phyloP scores from a whole-genome alignment of 2,113 vertebrate species.

The Chinchilla lanigera region DNA sequence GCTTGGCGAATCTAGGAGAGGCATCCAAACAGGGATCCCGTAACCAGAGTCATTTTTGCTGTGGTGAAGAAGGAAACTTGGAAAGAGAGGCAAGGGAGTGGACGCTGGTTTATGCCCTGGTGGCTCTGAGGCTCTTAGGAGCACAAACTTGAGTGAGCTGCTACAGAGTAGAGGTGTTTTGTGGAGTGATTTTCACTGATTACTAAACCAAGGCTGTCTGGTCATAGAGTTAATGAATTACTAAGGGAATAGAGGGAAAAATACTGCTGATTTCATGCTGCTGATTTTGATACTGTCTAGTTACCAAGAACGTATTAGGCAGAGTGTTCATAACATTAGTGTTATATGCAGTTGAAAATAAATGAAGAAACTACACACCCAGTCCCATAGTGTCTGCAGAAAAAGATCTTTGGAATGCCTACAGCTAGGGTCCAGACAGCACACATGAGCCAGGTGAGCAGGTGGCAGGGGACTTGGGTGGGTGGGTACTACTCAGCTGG shows the following conservation, averaged over 20 bases:
- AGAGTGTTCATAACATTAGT: background rate
- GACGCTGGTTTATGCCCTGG: background rate
- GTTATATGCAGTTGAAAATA: background rate
- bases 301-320: slow-evolving; percentile 3
- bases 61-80: fast-evolving
- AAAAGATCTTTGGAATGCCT: background rate
- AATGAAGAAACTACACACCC: background rate
- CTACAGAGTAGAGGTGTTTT: background rate
- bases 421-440: background rate
- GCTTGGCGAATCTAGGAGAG: background rate
- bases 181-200: background rate
- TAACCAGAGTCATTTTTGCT: background rate
- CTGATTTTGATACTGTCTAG: slow-evolving; percentile 5
- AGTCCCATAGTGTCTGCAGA: background rate
- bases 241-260: background rate
- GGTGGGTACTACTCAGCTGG: background rate
- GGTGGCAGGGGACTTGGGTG: background rate
- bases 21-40: background rate
- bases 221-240: slow-evolving; percentile 42
- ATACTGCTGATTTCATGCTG: background rate
- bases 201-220: slow-evolving; percentile 43
- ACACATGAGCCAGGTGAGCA: background rate
- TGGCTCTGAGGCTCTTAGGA: background rate
- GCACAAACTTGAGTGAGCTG: background rate
- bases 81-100: background rate